Evolutionary conservation across 2,113 vertebrate genomes (phyloP), one percentile per base, ranked within the genome.

Genomic region (Lepisosteus oculatus): DNA sequence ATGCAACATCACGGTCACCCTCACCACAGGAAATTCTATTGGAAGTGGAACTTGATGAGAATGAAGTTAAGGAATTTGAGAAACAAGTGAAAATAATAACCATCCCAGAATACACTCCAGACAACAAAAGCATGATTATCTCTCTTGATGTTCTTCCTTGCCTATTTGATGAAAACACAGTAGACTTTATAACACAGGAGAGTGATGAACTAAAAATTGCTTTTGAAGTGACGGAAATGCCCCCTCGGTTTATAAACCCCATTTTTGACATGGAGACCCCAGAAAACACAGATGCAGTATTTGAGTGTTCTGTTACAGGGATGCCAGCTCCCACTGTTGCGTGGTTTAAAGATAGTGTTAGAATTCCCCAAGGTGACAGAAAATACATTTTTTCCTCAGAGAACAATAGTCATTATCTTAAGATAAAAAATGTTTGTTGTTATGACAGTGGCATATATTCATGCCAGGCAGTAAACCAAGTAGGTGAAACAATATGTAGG

Each of bases 11-110:
- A 8, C 95, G 97, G 66, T 95, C 97, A 62, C 94, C 97, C 45
- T 99, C 97, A 15, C 97, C 97, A 72, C 97, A 99, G 76, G 97
- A 99, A 89, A 99, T 99, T 77, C 87, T 99, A 51, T 84, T 99
- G 7, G 97, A 99, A 84, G 94, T 99, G 56, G 97, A 99, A 76
- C 70, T 99, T 74, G 96, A 97, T 93, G 97, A 99, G 84, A 94
- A 92, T 74, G 94, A 99, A 70, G 95, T 99, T 55, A 94, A 93
- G 72, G 97, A 98, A 77, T 98, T 98, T 93, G 97, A 99, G 83
- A 98, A 91, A 77, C 96, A 97, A 75, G 91, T 99, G n/a, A 99
- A 97, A 89, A 99, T 99, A 73, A 91, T 98, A 81, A 97, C 97
- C 5, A 94, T 94, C 67, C 97, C 97, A 1, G 95, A 98, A 81